phyloP scores from a whole-genome alignment of 2,113 vertebrate genomes.

The Strix aluco region DNA sequence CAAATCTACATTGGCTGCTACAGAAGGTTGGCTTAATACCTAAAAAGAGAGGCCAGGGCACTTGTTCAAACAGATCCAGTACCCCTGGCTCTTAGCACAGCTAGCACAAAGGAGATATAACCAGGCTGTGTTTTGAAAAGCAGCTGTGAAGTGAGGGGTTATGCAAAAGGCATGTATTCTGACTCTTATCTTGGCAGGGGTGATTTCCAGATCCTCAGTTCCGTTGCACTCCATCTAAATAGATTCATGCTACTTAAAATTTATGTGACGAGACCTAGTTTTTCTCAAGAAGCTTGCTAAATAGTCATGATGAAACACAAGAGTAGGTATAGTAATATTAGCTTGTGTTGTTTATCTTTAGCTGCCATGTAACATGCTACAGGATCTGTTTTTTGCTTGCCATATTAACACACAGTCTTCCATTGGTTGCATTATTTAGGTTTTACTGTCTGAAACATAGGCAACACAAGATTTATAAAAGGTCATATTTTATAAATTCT shows the following conservation, averaged over 20 bases:
- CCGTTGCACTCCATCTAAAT: background rate
- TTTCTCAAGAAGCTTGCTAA: background rate
- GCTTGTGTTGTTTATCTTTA: background rate
- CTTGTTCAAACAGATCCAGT: constrained; percentile 32
- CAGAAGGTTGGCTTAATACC: constrained; percentile 10
- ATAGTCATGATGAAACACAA: background rate
- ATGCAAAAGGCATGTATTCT: constrained; percentile 37
- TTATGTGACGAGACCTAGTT: background rate
- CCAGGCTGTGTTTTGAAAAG: constrained; percentile 27
- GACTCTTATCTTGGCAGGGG: background rate
- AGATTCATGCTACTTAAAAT: constrained; percentile 12
- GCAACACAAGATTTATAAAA: background rate
- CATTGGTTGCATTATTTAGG: background rate
- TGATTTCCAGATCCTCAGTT: constrained; percentile 5
- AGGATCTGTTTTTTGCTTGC: background rate
- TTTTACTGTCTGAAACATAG: background rate
- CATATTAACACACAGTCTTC: background rate
- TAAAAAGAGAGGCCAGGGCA: constrained; percentile 4
- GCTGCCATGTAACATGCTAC: background rate
- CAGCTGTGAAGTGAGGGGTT: constrained; percentile 32
- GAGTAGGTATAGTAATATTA: no score
- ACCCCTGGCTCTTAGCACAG: background rate
- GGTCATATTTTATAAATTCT: background rate
- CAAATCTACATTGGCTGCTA: constrained; percentile 20
- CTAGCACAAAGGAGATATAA: background rate